phyloP scores from a whole-genome alignment of 2,888 invertebrate genomes.

The Ichneumoninae sp. region DNA sequence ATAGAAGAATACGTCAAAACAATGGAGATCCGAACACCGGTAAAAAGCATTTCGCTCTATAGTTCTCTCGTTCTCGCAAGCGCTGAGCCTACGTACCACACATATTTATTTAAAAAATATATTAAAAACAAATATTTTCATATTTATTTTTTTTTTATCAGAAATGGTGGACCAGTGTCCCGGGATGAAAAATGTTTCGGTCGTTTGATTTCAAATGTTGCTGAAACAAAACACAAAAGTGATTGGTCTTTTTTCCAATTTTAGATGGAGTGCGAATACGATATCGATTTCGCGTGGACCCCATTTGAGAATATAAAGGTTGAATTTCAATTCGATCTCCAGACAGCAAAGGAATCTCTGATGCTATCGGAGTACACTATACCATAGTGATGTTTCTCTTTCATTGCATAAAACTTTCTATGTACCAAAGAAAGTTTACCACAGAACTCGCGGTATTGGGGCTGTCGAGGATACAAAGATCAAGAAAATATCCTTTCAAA shows the following conservation, averaged over 20 bases:
- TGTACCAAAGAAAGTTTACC: no score
- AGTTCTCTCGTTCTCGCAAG: constrained; percentile 29
- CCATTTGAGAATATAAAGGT: neutral
- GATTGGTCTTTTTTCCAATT: neutral
- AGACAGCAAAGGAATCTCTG: neutral
- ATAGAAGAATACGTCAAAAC: neutral
- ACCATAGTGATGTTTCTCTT: no score
- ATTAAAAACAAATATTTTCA: no score
- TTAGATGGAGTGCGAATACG: neutral
- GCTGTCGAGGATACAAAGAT: no score
- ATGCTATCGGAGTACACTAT: neutral
- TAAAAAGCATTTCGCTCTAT: constrained; percentile 35
- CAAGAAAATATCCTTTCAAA: no score
- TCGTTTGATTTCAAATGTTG: no score
- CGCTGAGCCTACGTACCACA: constrained; percentile 46
- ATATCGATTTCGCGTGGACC: neutral
- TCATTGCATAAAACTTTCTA: no score
- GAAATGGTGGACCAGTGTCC: no score
- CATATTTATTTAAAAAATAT: neutral
- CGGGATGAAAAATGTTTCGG: no score
- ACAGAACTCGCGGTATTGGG: no score
- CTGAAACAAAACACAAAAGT: no score
- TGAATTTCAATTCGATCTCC: neutral
- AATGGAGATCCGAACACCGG: constrained; percentile 32
- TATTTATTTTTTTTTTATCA: no score